Percentiles rank a stretch among this genome's conserved stretches.
Conservation (phyloP, 2,888 invertebrate species). For the Papilio protenor region DNA sequence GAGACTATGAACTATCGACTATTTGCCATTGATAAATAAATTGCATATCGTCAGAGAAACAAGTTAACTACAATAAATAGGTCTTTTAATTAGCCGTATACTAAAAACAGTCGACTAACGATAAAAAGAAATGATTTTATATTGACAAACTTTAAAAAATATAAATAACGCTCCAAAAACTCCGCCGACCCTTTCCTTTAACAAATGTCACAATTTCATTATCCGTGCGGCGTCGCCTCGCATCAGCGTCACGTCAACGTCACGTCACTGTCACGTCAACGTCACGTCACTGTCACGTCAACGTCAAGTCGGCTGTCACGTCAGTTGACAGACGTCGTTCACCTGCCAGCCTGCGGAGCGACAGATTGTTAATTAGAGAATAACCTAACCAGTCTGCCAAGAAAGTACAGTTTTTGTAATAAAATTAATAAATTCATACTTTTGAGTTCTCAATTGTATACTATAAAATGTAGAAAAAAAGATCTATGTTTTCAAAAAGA, state of each 20-base stretch:
- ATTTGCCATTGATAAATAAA: no score
- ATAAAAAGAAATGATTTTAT: neutral
- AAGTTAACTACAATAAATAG: neutral
- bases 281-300: slow-evolving; percentile 57
- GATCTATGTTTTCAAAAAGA: neutral
- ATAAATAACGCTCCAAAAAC: slow-evolving; percentile 15
- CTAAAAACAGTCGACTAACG: no score
- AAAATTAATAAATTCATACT: neutral
- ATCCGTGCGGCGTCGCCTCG: slow-evolving; percentile 60
- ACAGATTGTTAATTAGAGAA: slow-evolving; percentile 80
- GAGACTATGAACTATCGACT: neutral
- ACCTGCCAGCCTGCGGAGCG: slow-evolving; percentile 70
- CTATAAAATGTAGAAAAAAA: neutral
- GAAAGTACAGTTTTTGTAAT: slow-evolving; percentile 6
- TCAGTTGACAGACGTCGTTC: slow-evolving; percentile 64
- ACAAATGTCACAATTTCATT: slow-evolving; percentile 80
- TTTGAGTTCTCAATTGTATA: neutral
- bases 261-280: slow-evolving; percentile 57
- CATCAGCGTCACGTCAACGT: slow-evolving; percentile 58
- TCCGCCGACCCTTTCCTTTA: slow-evolving; percentile 39
- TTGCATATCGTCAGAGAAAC: neutral
- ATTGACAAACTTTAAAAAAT: neutral
- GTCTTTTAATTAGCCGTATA: neutral
- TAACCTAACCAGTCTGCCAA: slow-evolving; percentile 57
- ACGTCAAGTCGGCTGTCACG: slow-evolving; percentile 52